A percentile compares a stretch with the other conserved stretches of the same genome.
phyloP scores from a whole-genome alignment of 2,888 invertebrate genomes.

The Pelosia muscerda region DNA sequence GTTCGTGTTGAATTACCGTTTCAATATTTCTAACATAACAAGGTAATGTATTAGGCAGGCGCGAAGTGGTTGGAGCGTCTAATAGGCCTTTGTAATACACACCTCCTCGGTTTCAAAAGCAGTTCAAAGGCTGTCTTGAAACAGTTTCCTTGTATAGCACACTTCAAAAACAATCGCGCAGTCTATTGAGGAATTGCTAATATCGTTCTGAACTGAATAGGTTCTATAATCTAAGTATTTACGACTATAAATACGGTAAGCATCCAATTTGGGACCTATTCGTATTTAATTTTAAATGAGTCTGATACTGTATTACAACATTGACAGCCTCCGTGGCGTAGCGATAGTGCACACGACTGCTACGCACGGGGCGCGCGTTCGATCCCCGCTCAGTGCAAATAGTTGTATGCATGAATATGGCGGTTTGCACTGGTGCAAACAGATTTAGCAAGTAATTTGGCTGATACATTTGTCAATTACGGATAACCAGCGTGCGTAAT shows the following conservation, averaged over 20 bases:
- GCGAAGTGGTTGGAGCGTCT: neutral
- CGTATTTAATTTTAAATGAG: too few relatives aligned
- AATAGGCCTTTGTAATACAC: slow-evolving; percentile 16
- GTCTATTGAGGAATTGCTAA: slow-evolving; percentile 13
- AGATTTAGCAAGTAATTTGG: too few relatives aligned
- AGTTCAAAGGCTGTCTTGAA: slow-evolving; percentile 17
- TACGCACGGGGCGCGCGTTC: too few relatives aligned
- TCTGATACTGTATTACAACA: too few relatives aligned
- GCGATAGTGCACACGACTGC: too few relatives aligned
- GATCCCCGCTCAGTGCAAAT: too few relatives aligned
- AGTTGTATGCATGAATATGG: too few relatives aligned
- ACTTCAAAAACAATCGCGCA: slow-evolving; percentile 19
- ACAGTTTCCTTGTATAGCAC: slow-evolving; percentile 10
- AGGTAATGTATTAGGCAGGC: neutral
- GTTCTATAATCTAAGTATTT: neutral
- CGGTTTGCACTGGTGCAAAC: too few relatives aligned
- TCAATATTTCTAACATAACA: neutral
- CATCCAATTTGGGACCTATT: neutral
- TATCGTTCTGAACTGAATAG: neutral
- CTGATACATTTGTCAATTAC: too few relatives aligned
- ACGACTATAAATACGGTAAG: neutral
- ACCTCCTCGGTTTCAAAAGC: slow-evolving; percentile 4
- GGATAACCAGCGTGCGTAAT: too few relatives aligned
- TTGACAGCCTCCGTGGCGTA: too few relatives aligned
- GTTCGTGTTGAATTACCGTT: neutral